phyloP scores from a whole-genome alignment of 2,888 invertebrate species.

The Netelia virgata region DNA sequence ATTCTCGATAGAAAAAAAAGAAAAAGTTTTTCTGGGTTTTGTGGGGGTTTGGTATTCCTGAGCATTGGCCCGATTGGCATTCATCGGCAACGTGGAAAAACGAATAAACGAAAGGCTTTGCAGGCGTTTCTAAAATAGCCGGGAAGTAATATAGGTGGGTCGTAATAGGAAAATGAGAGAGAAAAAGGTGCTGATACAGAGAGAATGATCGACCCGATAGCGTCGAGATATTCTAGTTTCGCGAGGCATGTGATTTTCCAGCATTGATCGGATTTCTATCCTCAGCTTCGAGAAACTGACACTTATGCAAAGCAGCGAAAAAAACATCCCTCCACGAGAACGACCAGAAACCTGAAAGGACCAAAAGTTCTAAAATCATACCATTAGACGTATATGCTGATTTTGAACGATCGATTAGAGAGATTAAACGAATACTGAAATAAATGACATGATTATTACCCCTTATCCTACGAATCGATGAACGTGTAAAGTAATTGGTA shows the following conservation, averaged over 20 bases:
- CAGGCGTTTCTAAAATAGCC: constrained; percentile 29
- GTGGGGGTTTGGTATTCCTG: constrained; percentile 31
- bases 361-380: neutral
- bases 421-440: neutral
- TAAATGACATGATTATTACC: too few species aligned
- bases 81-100: constrained; percentile 46
- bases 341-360: neutral
- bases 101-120: constrained; percentile 35
- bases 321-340: neutral
- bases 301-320: constrained; percentile 23
- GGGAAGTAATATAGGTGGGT: constrained; percentile 4
- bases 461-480: neutral
- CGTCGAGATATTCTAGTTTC: neutral
- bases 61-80: constrained; percentile 58
- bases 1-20: constrained; percentile 57
- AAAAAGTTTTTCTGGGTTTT: constrained; percentile 18
- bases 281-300: neutral
- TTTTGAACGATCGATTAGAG: neutral
- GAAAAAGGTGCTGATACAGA: neutral
- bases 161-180: constrained; percentile 28
- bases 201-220: neutral
- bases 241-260: neutral
- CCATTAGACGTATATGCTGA: neutral
- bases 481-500: constrained; percentile 55
- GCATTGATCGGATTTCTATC: neutral